Base-by-base conservation (phyloP, 2,888 invertebrate genomes). In the Stramonita haemastoma region DNA sequence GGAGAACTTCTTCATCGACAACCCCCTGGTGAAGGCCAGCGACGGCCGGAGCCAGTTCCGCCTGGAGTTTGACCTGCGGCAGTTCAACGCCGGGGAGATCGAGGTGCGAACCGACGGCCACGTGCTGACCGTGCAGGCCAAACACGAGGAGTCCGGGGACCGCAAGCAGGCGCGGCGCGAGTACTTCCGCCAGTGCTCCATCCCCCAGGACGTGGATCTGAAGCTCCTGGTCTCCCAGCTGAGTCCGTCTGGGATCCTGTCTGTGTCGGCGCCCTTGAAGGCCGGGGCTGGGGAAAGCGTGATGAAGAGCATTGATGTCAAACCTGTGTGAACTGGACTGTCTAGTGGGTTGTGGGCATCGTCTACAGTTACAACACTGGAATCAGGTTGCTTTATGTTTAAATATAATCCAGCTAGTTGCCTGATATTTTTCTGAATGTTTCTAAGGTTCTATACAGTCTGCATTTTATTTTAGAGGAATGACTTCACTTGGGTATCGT, bases 31-130 rank as follows among this genome's bases (percentile, higher is more conserved):
- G 26, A 91, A 93, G 6, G 94, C 92, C 83, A 98, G 98, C 96
- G 98, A 97, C 96, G 99, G 99, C 96, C 98, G 98, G 57, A 93
- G 92, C 96, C 34, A 90, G 46, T 97, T 99, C 93, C 98, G 99
- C 96, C 97, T 99, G 57, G 97, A 99, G 95, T 99, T 99, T 96
- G 99, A 99, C 96, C 99, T 99, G 94, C 98, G 98, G 95, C 98
- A 99, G 96, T 99, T 99, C 97, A 98, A 98, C 90, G 97, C 97
- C 6, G 99, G 99, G 96, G 99, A 99, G 97, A 99, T 99, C 96
- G 98, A 98, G 95, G 99, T 99, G 93, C 99, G 99, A 97, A 99
- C 99, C 92, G 98, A 99, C 93, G 99, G 99, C 97, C 99, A 99
- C 97, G 98, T 98, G 97, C 97, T 99, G 15, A 92, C 92, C 0